Percentiles rank a stretch among this genome's conserved stretches.
These are phyloP conservation scores for Hylomyscus alleni DNA, from an alignment of 2,797 vertebrate genomes.

Conservation along the genomic window DNA sequence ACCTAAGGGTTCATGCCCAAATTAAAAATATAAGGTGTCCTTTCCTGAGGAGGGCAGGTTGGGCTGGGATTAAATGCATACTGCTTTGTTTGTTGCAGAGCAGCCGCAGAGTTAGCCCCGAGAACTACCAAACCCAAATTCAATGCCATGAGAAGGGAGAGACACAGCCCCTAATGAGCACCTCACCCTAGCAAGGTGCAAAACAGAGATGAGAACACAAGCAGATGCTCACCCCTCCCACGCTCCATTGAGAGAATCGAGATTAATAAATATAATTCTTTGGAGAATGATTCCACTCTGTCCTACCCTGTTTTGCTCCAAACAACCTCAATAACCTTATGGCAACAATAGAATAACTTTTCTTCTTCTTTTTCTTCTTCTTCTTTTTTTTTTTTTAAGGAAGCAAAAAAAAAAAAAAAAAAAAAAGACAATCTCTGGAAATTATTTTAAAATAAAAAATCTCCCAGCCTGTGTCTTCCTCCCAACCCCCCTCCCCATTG, in stretches of 20 bases:
- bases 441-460: slow-evolving; percentile 88
- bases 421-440: slow-evolving; percentile 82
- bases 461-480: slow-evolving; percentile 70
- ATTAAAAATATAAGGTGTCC: background rate
- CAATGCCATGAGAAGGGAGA: background rate
- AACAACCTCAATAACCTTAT: slow-evolving; percentile 85
- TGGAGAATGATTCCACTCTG: slow-evolving; percentile 78
- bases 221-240: slow-evolving; percentile 70
- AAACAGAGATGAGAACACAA: background rate
- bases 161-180: slow-evolving; percentile 20
- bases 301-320: slow-evolving; percentile 82
- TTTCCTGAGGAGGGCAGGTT: slow-evolving; percentile 23
- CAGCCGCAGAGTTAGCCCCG: background rate
- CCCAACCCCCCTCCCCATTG: slow-evolving; percentile 86
- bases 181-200: slow-evolving; percentile 60
- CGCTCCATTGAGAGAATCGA: slow-evolving; percentile 64
- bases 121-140: background rate
- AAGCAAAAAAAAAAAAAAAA: too few species aligned
- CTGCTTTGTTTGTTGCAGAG: slow-evolving; percentile 60
- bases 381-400: slow-evolving; percentile 73
- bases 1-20: slow-evolving; percentile 21
- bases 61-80: background rate
- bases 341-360: slow-evolving; percentile 84
- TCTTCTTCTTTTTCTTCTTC: slow-evolving; percentile 47
- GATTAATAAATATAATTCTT: slow-evolving; percentile 85